phyloP scores from a whole-genome alignment of 1,140 invertebrate species.

The Leptinotarsa lineolata region DNA sequence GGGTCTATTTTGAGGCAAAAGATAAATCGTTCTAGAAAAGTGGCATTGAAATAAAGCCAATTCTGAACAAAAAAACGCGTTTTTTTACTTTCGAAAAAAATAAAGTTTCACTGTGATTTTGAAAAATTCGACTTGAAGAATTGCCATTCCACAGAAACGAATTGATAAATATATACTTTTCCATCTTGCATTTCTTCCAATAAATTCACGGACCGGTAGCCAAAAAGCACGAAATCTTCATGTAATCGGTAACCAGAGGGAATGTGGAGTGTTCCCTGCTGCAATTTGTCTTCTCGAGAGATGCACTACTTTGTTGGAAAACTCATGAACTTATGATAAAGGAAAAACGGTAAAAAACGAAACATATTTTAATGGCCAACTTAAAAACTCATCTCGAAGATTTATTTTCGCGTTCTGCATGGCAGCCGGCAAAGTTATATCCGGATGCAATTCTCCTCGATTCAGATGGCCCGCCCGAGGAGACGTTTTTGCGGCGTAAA shows the following conservation, averaged over 20 bases:
- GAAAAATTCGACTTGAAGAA: too few species aligned
- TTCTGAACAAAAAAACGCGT: too few species aligned
- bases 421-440: background rate
- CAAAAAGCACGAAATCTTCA: background rate
- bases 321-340: slow-evolving; percentile 6
- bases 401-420: slow-evolving; percentile 5
- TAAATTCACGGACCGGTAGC: background rate
- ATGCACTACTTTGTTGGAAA: background rate
- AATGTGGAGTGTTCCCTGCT: background rate
- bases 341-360: background rate
- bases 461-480: background rate
- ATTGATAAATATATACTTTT: too few species aligned
- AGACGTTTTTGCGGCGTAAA: background rate
- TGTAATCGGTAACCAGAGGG: background rate
- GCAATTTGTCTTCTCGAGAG: slow-evolving; percentile 5
- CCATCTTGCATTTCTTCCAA: background rate
- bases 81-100: too few species aligned
- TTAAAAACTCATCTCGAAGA: background rate
- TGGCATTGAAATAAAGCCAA: too few species aligned
- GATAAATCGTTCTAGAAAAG: too few species aligned
- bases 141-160: too few species aligned
- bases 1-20: too few species aligned
- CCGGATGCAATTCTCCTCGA: background rate
- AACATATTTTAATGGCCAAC: slow-evolving; percentile 6
- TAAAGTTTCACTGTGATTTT: too few species aligned